Base-by-base conservation (phyloP, 1,140 invertebrate species). In the Drosophila sproati region DNA sequence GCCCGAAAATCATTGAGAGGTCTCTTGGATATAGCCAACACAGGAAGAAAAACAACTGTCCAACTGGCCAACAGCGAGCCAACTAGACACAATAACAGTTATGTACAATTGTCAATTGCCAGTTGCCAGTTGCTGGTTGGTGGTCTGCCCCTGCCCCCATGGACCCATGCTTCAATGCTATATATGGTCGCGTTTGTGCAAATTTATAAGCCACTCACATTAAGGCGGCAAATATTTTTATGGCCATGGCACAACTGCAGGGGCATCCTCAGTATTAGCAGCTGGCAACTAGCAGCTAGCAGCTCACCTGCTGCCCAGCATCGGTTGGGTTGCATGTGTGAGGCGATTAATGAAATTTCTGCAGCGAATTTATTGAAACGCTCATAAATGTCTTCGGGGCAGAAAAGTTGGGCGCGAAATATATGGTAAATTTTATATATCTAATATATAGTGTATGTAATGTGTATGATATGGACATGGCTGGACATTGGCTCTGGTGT, bases 181-280 rank as follows among this genome's bases (percentile, higher is more conserved):
- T 88, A 88, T 80, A 88, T 83, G 85, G 82, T 73, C 66, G 80
- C 73, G 69, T 79, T 87, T 87, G 82, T 83, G 82, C 82, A 88
- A 87, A 87, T 87, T 87, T 87, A 88, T 88, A 88, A 88, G 77
- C 76, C 82, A 77, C 82, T 88, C 57, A 83, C 80, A 87, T 87
- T 88, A 82, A 82, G 82, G 82, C 83, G 82, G 83, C 69, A 88
- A 87, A 88, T 88, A 80, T 83, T 88, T 86, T 88, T 87, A 87
- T 88, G 80, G 79, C 83, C 68, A 68, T 72, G 78, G n/a, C n/a
- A 50, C 68, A 64, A 76, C 57, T 54, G 32, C 59, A 50, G 71
- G 64, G 75, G 63, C 78, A 76, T 75, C 82, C 71, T 52, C 60
- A 39, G 51, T 52, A 52, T 48, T 73, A 64, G 63, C 20, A 52